Conservation (phyloP, 2,888 invertebrate species). For the Cotesia congregata region DNA sequence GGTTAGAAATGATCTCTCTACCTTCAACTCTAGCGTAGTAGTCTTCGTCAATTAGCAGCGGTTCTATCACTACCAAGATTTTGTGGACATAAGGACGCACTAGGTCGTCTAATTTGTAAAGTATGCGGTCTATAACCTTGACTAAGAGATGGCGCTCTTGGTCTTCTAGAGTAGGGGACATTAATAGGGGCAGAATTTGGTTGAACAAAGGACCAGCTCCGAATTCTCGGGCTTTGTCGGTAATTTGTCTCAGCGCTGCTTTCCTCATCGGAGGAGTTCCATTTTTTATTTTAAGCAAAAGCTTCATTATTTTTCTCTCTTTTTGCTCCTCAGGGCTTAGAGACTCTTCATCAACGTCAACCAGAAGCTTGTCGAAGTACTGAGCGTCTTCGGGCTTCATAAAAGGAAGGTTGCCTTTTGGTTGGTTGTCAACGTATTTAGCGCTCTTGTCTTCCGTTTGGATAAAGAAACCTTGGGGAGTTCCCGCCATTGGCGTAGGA, state of each 20-base stretch:
- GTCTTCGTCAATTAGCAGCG: slow-evolving; percentile 98
- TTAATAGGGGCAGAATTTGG: slow-evolving; percentile 98
- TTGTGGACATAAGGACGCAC: slow-evolving; percentile 99
- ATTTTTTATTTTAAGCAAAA: slow-evolving; percentile 98
- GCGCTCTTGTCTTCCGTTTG: slow-evolving; percentile 90
- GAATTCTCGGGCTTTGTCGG: slow-evolving; percentile 98
- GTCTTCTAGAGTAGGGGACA: slow-evolving; percentile 99
- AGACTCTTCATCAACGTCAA: slow-evolving; percentile 97
- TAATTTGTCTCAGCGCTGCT: slow-evolving; percentile 96
- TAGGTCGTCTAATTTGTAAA: slow-evolving; percentile 98
- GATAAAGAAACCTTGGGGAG: slow-evolving; percentile 95
- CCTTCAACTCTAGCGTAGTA: slow-evolving; percentile 99
- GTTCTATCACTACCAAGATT: slow-evolving; percentile 99
- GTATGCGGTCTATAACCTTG: slow-evolving; percentile 97
- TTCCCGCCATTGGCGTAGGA: slow-evolving; percentile 95
- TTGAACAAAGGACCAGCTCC: slow-evolving; percentile 99
- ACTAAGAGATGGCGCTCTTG: slow-evolving; percentile 99
- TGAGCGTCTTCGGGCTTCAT: slow-evolving; percentile 98
- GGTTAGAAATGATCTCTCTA: slow-evolving; percentile 98
- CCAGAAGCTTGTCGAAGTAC: slow-evolving; percentile 98
- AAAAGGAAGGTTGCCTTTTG: slow-evolving; percentile 97
- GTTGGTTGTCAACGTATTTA: slow-evolving; percentile 96
- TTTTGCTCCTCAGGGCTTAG: slow-evolving; percentile 97
- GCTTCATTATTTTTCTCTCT: slow-evolving; percentile 99
- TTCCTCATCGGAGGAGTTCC: slow-evolving; percentile 99